These are phyloP conservation scores for Pristis pectinata DNA, from an alignment of 2,797 vertebrate genomes.

Conservation along the genomic window DNA sequence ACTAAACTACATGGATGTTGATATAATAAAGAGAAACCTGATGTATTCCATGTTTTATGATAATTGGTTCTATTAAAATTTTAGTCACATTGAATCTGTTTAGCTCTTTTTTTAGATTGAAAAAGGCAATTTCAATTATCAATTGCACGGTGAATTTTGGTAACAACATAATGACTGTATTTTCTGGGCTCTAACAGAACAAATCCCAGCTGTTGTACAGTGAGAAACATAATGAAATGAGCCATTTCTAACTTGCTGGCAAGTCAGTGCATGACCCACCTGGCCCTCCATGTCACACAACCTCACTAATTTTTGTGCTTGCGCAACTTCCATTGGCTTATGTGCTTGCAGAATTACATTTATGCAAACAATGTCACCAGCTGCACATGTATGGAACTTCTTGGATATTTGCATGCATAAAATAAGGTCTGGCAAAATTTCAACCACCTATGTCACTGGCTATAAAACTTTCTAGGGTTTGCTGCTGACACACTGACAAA, in stretches of 20 bases:
- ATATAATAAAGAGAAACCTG: neutral
- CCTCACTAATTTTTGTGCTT: neutral
- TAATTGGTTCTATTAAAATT: neutral
- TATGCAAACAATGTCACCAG: neutral
- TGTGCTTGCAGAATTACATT: neutral
- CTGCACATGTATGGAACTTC: neutral
- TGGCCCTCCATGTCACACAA: neutral
- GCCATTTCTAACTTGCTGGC: neutral
- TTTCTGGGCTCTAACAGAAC: neutral
- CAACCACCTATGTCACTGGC: neutral
- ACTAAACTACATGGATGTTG: neutral
- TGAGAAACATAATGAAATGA: neutral
- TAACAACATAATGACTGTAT: neutral
- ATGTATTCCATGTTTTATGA: neutral
- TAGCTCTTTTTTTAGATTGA: neutral
- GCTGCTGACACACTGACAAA: neutral
- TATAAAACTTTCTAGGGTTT: neutral
- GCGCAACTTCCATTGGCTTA: neutral
- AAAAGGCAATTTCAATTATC: neutral
- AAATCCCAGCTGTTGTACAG: neutral
- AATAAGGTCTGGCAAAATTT: constrained; percentile 2
- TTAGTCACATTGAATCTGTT: neutral
- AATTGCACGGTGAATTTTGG: neutral
- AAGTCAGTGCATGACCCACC: neutral
- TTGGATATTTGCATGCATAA: neutral